These are phyloP conservation scores for Ophthalmolycus amberensis DNA, from an alignment of 2,113 vertebrate genomes.

Conservation along the genomic window DNA sequence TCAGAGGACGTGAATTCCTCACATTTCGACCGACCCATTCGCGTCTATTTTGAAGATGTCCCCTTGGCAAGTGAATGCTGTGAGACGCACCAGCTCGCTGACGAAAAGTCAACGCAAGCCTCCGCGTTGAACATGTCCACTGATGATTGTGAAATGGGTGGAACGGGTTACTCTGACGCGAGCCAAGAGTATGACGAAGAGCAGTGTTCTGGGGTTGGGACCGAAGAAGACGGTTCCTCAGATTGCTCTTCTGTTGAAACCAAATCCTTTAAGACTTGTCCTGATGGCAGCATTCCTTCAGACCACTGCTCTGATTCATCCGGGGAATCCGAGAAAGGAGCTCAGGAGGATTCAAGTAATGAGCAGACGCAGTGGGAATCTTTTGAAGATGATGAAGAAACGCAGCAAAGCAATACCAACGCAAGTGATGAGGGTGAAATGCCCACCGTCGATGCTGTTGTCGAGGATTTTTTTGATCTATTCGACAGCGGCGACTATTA, in stretches of 20 bases:
- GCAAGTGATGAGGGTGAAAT: slow-evolving; percentile 23
- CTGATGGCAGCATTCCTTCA: slow-evolving; percentile 54
- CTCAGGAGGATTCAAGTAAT: slow-evolving; percentile 72
- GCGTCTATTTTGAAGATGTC: slow-evolving; percentile 16
- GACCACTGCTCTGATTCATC: slow-evolving; percentile 62
- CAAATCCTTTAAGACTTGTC: slow-evolving; percentile 73
- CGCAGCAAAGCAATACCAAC: not conserved
- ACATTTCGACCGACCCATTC: not conserved
- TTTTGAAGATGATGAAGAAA: slow-evolving; percentile 70
- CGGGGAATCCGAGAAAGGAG: slow-evolving; percentile 67
- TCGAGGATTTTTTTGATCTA: slow-evolving; percentile 72
- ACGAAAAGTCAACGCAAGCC: slow-evolving; percentile 31
- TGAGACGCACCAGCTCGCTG: slow-evolving; percentile 14
- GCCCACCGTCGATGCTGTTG: slow-evolving; percentile 3
- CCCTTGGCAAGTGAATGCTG: slow-evolving; percentile 14
- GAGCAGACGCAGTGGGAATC: slow-evolving; percentile 76
- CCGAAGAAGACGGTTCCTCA: slow-evolving; percentile 67
- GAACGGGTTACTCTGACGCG: slow-evolving; percentile 22
- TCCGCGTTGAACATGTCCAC: not conserved
- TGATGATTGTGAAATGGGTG: slow-evolving; percentile 30
- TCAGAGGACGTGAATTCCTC: slow-evolving; percentile 23
- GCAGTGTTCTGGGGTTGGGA: slow-evolving; percentile 26
- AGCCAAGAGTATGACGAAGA: slow-evolving; percentile 54
- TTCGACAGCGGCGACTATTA: slow-evolving; percentile 68
- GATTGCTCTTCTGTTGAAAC: slow-evolving; percentile 72